Evolutionary conservation across 2,888 invertebrate genomes (phyloP).

Genomic region (Hemaris fuciformis): DNA sequence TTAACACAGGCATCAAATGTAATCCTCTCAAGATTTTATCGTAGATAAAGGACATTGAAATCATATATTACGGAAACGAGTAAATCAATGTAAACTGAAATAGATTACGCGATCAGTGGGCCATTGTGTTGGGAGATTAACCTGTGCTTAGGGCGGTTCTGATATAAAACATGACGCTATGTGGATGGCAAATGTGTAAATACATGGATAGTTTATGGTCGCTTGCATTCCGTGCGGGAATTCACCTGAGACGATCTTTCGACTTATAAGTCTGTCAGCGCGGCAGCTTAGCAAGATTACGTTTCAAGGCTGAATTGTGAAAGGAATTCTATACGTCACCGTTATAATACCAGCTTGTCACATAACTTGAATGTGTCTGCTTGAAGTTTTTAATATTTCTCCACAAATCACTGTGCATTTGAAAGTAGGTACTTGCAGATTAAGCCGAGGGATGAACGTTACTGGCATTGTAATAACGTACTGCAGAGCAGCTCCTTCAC

Average conservation of each 20-base stretch:
- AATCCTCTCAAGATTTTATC: neutral
- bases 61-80: neutral
- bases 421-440: neutral
- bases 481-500: neutral
- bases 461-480: neutral
- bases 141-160: neutral
- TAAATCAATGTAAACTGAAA: neutral
- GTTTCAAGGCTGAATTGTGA: slow-evolving; percentile 67
- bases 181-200: slow-evolving; percentile 29
- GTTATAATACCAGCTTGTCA: slow-evolving; percentile 9
- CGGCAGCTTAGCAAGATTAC: slow-evolving; percentile 56
- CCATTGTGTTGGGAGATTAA: slow-evolving; percentile 11
- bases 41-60: neutral
- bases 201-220: slow-evolving; percentile 41
- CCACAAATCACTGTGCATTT: neutral
- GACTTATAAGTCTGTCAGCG: slow-evolving; percentile 38
- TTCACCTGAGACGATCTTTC: slow-evolving; percentile 48
- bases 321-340: slow-evolving; percentile 40
- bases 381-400: neutral
- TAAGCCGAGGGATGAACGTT: neutral
- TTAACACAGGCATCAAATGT: neutral
- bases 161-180: slow-evolving; percentile 17
- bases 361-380: neutral
- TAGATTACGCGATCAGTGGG: slow-evolving; percentile 3
- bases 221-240: slow-evolving; percentile 63